Conservation (phyloP, 1,140 invertebrate species). For the Brachionus rubens region DNA sequence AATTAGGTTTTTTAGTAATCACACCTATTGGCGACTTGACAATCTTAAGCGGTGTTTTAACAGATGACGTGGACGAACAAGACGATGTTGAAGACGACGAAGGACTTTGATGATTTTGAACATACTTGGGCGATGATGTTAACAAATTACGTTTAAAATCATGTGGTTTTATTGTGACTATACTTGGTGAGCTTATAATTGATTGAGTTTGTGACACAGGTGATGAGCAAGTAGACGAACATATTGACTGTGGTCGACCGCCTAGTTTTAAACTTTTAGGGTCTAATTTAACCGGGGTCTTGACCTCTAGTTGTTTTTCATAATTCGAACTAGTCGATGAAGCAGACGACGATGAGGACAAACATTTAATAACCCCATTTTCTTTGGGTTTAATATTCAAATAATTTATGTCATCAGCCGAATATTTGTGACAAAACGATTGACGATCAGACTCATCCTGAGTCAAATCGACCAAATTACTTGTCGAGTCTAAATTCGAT, state of each 20-base stretch:
- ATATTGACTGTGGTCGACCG: conserved; percentile 34
- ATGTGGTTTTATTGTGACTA: conserved; percentile 27
- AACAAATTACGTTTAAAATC: conserved; percentile 1
- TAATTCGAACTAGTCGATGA: conserved; percentile 24
- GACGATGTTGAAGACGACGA: conserved; percentile 21
- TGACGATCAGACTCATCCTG: neutral
- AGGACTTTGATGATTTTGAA: neutral
- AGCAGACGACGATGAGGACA: conserved; percentile 35
- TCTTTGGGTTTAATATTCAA: conserved; percentile 39
- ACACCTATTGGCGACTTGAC: conserved; percentile 17
- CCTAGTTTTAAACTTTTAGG: conserved; percentile 41
- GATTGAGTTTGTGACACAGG: conserved; percentile 30
- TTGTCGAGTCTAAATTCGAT: conserved; percentile 14
- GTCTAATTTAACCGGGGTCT: conserved; percentile 37
- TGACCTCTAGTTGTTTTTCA: neutral
- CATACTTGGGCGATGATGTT: conserved; percentile 11
- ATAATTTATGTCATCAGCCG: conserved; percentile 45
- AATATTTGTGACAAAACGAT: conserved; percentile 41
- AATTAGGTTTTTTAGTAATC: conserved; percentile 37
- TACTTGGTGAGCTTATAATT: conserved; percentile 11
- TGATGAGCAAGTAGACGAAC: conserved; percentile 40
- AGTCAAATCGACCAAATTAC: neutral
- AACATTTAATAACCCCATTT: neutral
- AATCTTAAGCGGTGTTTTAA: neutral
- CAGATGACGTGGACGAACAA: conserved; percentile 16